Percentiles rank a stretch among this genome's conserved stretches.
Conservation (phyloP, 2,888 invertebrate species). For the Microctonus hyperodae region DNA sequence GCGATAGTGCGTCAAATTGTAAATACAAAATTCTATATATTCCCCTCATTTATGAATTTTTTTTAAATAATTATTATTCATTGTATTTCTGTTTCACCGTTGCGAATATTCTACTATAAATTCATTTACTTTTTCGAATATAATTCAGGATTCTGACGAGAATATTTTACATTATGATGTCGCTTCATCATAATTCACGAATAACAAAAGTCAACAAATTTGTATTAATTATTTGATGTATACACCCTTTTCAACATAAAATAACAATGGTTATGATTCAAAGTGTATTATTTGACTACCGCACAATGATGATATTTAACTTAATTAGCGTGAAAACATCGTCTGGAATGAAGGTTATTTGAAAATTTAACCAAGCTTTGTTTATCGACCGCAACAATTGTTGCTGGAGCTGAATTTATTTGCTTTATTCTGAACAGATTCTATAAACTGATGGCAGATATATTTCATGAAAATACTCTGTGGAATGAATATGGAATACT, state of each 20-base stretch:
- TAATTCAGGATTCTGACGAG: too few species aligned
- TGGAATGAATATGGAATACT: not conserved
- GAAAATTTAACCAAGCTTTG: constrained; percentile 15
- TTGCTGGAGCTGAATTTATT: not conserved
- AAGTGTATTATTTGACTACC: constrained; percentile 8
- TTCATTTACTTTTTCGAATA: too few species aligned
- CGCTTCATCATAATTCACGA: not conserved
- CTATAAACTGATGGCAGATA: not conserved
- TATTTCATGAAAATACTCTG: not conserved
- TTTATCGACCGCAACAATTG: constrained; percentile 11
- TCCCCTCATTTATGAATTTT: too few species aligned
- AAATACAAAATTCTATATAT: not conserved
- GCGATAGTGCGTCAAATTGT: not conserved
- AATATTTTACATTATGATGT: not conserved
- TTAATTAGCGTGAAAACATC: constrained; percentile 9
- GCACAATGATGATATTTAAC: constrained; percentile 10
- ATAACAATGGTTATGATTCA: constrained; percentile 12
- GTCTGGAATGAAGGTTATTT: constrained; percentile 9
- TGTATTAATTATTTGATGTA: not conserved
- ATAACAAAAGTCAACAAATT: not conserved
- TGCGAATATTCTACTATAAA: too few species aligned
- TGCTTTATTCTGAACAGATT: not conserved
- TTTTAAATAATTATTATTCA: not conserved
- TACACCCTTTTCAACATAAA: constrained; percentile 8
- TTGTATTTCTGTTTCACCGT: not conserved